A percentile compares a stretch with the other conserved stretches of the same genome.
phyloP scores from a whole-genome alignment of 2,113 vertebrate genomes.

The Nesoenas mayeri region DNA sequence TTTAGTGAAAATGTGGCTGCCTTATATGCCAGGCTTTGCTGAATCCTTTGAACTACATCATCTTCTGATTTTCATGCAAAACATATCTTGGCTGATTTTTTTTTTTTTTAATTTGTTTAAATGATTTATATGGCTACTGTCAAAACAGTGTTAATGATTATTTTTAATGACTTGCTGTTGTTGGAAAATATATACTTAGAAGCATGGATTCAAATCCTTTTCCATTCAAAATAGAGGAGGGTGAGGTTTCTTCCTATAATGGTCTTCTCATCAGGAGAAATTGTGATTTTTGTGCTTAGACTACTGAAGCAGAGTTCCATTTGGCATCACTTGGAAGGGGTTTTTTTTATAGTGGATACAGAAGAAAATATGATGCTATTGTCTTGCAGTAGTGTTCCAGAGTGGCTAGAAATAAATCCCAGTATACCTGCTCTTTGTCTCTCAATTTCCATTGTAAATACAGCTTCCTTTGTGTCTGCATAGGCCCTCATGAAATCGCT shows the following conservation, averaged over 20 bases:
- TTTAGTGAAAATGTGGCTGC: not conserved
- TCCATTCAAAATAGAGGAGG: not conserved
- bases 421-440: not conserved
- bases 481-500: not conserved
- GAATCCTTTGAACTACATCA: not conserved
- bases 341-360: not conserved
- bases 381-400: not conserved
- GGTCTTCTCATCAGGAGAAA: not conserved
- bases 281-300: not conserved
- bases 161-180: not conserved
- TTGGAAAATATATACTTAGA: not conserved
- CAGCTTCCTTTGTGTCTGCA: not conserved
- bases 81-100: rapidly evolving
- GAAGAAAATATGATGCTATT: not conserved
- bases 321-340: not conserved
- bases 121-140: not conserved
- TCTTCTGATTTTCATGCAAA: not conserved
- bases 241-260: not conserved
- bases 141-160: not conserved
- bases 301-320: not conserved
- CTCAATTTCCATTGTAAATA: slow-evolving; percentile 8
- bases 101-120: not conserved
- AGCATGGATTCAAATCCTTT: not conserved
- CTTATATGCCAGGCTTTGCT: not conserved
- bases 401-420: not conserved